Base-by-base conservation (phyloP, 1,140 invertebrate genomes). In the Potamilus streckersoni region DNA sequence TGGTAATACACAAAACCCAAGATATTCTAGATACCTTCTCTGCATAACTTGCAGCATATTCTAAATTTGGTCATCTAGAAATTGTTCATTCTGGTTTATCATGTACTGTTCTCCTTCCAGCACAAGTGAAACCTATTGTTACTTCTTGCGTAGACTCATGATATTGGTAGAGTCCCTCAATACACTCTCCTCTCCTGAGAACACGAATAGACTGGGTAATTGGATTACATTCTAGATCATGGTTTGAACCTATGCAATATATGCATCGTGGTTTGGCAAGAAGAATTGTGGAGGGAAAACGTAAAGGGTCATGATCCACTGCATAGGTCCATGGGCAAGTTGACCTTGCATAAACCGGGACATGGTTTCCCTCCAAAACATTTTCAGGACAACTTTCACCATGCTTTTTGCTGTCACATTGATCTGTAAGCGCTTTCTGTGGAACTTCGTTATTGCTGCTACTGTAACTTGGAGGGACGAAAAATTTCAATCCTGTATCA, bases 321-420 rank as follows among this genome's bases (percentile, higher is more conserved):
- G 11, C 57, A 20, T 71, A 73, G 67, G 71, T 72, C 73, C 77
- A 75, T 17, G 78, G 73, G 31, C 79, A 71, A 58, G 62, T 65
- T 31, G 70, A 81, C 31, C 68, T 59, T 19, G 56, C 59, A n/a
- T 78, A 19, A 19, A 79, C 23, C 15, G 76, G 68, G 17, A 65
- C 74, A 8, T n/a, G 16, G 20, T 27, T 49, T 19, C 67, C 62
- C 20, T n/a, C 66, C 19, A 56, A 61, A 16, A 66, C 69, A 55
- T 59, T 55, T 8, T 11, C 8, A 14, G 68, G 62, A 59, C 74
- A 76, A 31, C 13, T 67, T 67, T 67, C 27, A 2, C 2, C 27
- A 31, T 31, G 27, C 0, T 31, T 2, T 2, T 31, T 31, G 27
- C 27, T 31, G 27, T 31, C 27, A 31, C 27, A 31, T 31, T 31